These are phyloP conservation scores for Glyptemys insculpta DNA, from an alignment of 2,797 vertebrate species.

Conservation along the genomic window DNA sequence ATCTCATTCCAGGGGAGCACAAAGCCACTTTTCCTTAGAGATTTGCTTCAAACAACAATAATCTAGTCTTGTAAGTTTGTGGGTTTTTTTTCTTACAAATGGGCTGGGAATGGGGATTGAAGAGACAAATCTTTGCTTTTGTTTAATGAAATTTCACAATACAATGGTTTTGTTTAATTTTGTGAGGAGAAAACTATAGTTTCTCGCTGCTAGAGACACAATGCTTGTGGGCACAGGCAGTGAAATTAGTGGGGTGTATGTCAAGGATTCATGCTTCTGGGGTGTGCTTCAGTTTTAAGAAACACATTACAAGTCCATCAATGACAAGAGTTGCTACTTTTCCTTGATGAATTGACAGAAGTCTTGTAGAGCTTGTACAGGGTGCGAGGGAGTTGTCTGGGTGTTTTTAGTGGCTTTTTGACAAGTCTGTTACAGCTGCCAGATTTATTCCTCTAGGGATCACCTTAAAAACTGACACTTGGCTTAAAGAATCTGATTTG, in stretches of 20 bases:
- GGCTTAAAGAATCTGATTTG: conserved; percentile 62
- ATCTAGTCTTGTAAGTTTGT: background rate
- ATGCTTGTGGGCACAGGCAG: background rate
- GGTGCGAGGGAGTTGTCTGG: background rate
- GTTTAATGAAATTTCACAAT: background rate
- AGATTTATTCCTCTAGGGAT: conserved; percentile 59
- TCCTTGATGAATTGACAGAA: conserved; percentile 37
- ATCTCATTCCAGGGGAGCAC: background rate
- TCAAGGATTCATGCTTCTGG: background rate
- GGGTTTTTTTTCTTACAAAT: background rate
- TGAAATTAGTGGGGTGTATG: background rate
- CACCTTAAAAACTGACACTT: conserved; percentile 46
- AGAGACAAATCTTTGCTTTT: background rate
- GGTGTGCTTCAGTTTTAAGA: background rate
- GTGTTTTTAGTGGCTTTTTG: conserved; percentile 31
- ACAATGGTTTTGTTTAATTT: fast-evolving
- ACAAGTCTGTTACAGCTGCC: conserved; percentile 17
- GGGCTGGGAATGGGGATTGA: background rate
- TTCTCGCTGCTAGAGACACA: background rate
- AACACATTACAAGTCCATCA: background rate
- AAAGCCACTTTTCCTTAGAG: background rate
- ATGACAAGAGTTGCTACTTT: background rate
- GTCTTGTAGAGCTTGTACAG: background rate
- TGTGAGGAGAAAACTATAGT: background rate
- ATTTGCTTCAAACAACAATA: conserved; percentile 3